Evolutionary conservation across 2,888 invertebrate genomes (phyloP).

Genomic region (Conchocele bisecta): DNA sequence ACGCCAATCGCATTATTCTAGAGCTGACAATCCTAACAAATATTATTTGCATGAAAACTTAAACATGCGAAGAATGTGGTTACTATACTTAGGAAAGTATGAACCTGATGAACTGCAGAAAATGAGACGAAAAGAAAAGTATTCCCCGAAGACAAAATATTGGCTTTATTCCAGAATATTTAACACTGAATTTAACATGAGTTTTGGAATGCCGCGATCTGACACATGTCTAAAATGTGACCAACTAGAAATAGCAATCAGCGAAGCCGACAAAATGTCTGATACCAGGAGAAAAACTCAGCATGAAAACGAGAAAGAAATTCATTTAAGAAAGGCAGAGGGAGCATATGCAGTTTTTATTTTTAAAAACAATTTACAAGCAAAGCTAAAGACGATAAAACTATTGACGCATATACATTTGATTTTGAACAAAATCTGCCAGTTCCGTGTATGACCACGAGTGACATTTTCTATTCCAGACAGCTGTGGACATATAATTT

Average conservation of each 20-base stretch:
- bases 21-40: constrained; percentile 10
- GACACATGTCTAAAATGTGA: constrained; percentile 31
- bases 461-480: constrained; percentile 34
- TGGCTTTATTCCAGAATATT: constrained; percentile 24
- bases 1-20: too few relatives aligned
- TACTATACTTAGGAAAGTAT: constrained; percentile 18
- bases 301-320: constrained; percentile 18
- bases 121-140: constrained; percentile 13
- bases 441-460: constrained; percentile 17
- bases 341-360: constrained; percentile 22
- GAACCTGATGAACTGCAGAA: constrained; percentile 24
- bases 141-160: constrained; percentile 4
- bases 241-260: constrained; percentile 9
- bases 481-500: constrained; percentile 35
- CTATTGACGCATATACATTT: constrained; percentile 25
- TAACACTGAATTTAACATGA: constrained; percentile 15
- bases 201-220: constrained; percentile 28
- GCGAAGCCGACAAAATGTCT: constrained; percentile 1
- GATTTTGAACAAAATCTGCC: constrained; percentile 38
- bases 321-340: constrained; percentile 27
- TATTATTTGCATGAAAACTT: constrained; percentile 29
- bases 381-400: background rate
- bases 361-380: constrained; percentile 1
- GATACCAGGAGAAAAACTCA: constrained; percentile 11
- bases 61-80: constrained; percentile 27